Evolutionary conservation across 2,888 invertebrate genomes (phyloP).

Genomic region (Drosophila mulleri): DNA sequence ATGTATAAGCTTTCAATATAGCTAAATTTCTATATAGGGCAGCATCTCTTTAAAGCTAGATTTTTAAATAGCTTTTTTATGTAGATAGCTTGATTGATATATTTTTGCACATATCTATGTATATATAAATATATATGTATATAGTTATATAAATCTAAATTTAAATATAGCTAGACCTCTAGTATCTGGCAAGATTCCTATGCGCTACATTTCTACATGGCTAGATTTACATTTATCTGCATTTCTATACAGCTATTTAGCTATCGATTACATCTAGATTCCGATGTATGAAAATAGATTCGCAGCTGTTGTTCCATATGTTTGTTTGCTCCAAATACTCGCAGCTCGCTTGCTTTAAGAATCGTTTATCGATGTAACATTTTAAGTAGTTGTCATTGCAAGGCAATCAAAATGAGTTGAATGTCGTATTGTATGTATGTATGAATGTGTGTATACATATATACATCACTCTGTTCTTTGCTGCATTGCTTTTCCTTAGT

Average conservation of each 20-base stretch:
- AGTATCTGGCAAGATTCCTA: neutral
- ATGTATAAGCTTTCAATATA: no score
- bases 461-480: no score
- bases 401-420: constrained; percentile 1
- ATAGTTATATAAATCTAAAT: no score
- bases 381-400: constrained; percentile 19
- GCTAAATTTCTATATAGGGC: no score
- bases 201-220: neutral
- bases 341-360: neutral
- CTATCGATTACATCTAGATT: neutral
- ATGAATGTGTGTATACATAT: no score
- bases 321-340: neutral
- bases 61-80: no score
- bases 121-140: neutral
- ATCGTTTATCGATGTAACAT: constrained; percentile 23
- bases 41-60: no score
- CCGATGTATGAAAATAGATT: neutral
- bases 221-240: neutral
- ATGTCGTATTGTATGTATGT: neutral
- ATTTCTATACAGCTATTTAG: neutral
- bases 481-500: constrained; percentile 8
- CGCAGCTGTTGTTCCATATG: neutral
- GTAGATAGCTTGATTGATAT: neutral
- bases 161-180: neutral
- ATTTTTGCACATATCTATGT: neutral